phyloP scores from a whole-genome alignment of 2,888 invertebrate species.

The Troilus luridus region DNA sequence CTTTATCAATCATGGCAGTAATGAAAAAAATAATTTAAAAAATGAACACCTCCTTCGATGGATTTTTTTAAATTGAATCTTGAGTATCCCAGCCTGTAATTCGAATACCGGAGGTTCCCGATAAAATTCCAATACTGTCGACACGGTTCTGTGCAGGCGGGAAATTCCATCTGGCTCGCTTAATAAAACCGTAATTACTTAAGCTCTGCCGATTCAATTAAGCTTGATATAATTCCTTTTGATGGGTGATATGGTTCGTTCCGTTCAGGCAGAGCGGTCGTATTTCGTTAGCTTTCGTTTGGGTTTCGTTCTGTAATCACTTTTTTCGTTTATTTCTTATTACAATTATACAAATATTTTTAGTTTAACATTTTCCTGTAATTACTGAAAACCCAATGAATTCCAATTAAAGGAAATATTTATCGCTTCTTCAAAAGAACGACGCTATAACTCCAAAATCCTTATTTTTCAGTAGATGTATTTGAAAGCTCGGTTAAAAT shows the following conservation, averaged over 20 bases:
- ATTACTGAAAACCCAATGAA: no score
- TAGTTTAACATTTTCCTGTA: no score
- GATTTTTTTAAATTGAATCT: neutral
- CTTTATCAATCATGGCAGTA: neutral
- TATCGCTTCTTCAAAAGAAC: no score
- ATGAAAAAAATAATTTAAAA: neutral
- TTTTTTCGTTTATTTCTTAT: no score
- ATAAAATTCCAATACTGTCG: constrained; percentile 8
- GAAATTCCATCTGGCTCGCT: neutral
- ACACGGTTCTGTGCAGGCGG: neutral
- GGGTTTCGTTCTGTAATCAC: no score
- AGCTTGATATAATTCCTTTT: constrained; percentile 1
- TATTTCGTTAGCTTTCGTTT: neutral
- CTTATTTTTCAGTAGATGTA: no score
- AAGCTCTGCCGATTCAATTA: neutral
- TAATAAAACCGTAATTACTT: constrained; percentile 11
- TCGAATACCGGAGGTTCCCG: neutral
- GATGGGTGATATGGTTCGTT: neutral
- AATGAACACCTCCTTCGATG: neutral
- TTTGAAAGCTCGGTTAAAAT: no score
- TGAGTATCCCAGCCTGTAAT: neutral
- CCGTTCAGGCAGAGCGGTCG: neutral
- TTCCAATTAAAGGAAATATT: no score
- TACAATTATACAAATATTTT: no score
- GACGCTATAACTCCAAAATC: no score